These are phyloP conservation scores for Camponotus fellah DNA, from an alignment of 2,888 invertebrate genomes.

Conservation along the genomic window DNA sequence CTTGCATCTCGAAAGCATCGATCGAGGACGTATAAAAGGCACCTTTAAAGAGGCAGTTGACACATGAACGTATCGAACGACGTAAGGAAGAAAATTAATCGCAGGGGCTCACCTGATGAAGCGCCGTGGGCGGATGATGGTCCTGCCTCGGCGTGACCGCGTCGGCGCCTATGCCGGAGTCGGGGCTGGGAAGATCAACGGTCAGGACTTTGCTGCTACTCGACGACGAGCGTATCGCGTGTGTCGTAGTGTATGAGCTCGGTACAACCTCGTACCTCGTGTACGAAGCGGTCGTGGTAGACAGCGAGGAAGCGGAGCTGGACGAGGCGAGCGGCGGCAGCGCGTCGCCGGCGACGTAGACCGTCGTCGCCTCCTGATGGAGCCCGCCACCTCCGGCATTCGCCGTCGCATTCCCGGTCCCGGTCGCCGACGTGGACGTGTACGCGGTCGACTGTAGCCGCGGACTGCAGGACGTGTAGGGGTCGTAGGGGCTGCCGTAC, in stretches of 20 bases:
- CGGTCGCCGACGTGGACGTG: slow-evolving; percentile 79
- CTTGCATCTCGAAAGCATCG: background rate
- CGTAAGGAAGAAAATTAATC: background rate
- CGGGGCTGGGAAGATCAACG: slow-evolving; percentile 97
- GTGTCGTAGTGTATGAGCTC: slow-evolving; percentile 84
- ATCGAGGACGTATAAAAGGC: background rate
- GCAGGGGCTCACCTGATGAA: slow-evolving; percentile 92
- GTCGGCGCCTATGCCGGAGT: slow-evolving; percentile 98
- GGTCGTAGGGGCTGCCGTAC: slow-evolving; percentile 84
- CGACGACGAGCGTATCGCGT: slow-evolving; percentile 84
- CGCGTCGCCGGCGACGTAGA: slow-evolving; percentile 88
- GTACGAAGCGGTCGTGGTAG: slow-evolving; percentile 84
- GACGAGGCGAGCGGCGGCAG: slow-evolving; percentile 83
- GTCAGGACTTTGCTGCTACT: slow-evolving; percentile 90
- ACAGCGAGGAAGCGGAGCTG: slow-evolving; percentile 90
- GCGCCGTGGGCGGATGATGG: slow-evolving; percentile 90
- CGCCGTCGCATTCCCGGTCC: slow-evolving; percentile 67
- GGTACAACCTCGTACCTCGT: slow-evolving; percentile 85
- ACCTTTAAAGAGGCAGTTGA: background rate
- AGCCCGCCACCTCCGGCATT: slow-evolving; percentile 76
- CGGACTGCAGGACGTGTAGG: slow-evolving; percentile 84
- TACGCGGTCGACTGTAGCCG: slow-evolving; percentile 82
- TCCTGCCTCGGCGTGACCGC: slow-evolving; percentile 92
- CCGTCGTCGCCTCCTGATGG: slow-evolving; percentile 86
- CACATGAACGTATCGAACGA: background rate